Evolutionary conservation across 2,888 invertebrate species (phyloP), one percentile per base, ranked within the genome.

Genomic region (Caenorhabditis angaria): DNA sequence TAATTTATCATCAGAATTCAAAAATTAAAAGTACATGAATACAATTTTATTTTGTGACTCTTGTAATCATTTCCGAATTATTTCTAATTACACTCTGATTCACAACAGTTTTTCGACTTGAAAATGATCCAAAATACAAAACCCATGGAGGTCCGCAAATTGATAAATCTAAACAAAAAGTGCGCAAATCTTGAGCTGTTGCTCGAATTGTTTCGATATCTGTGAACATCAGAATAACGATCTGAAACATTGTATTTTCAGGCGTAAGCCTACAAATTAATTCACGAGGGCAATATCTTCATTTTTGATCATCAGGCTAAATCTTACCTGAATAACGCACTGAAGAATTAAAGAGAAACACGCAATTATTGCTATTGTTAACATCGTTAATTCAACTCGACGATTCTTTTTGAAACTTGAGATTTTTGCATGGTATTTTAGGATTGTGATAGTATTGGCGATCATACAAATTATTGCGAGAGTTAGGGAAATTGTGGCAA

Each of bases 91-190:
- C n/a, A n/a, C n/a, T n/a, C n/a, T n/a, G n/a, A n/a, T n/a, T n/a
- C n/a, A n/a, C n/a, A n/a, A n/a, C n/a, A n/a, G n/a, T n/a, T n/a
- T n/a, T n/a, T n/a, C n/a, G n/a, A n/a, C n/a, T n/a, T n/a, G n/a
- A n/a, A n/a, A n/a, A n/a, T n/a, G n/a, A n/a, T n/a, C n/a, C 54
- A 0, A 59, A 48, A 10, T 69, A 69, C 12, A 69, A 58, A 25
- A 69, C 64, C 69, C 69, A 69, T 5, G 69, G 64, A 3, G 69
- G 69, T 18, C 64, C 51, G 22, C 69, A 69, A 6, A 69, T 69
- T 2, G 69, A 54, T 0, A 69, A 24, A 14, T 69, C 69, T 14
- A 69, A 18, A 4, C 61, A 60, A 25, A 69, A 69, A 1, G 69
- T 60, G 1, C 69, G 64, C 2, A 64, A 28, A 56, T 69, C 69